Base-by-base conservation (phyloP, 2,113 vertebrate genomes). In the Chionodraco myersi region DNA sequence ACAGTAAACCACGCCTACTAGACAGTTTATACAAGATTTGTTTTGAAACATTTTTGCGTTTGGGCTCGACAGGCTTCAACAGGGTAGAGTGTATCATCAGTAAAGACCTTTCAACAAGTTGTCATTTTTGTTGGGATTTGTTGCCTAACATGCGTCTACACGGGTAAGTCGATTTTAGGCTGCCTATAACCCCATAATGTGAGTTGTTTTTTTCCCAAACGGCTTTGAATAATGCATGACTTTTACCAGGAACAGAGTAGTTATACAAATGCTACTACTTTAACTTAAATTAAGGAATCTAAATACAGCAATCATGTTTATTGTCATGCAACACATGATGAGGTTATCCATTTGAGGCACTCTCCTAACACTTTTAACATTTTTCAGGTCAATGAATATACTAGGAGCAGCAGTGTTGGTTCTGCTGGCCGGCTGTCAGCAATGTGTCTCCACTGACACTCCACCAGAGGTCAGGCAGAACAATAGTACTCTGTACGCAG, bases 401-500 rank as follows among this genome's bases (percentile, higher is more conserved):
- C 7, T 75, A 54, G 72, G 63, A 54, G 62, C 41, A 23, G 58
- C 66, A 41, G 63, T 90, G 34, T 3, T 91, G 30, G n/a, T 90
- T 51, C 44, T 89, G 26, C 67, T 93, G 86, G 77, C 84, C 5
- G 53, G 26, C 3, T 23, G 66, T 75, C 82, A 77, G 44, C 85
- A 70, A 47, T 75, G 71, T 26, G 61, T 63, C 52, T 86, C 64
- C 47, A 69, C 75, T 36, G 34, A 70, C 47, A 73, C 67, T 67
- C 91, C 91, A 52, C 86, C 91, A 48, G 93, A 94, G 85, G 59
- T 89, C 58, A 51, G 3, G 1, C 57, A 86, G 9, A 80, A 88
- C 10, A 87, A 92, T 12, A 70, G 85, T 47, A 75, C 86, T 4
- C 74, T 95, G 61, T 94, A 96, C 0, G 92, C 96, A 3, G 16